A percentile compares a stretch with the other conserved stretches of the same genome.
Evolutionary conservation across 2,888 invertebrate genomes (phyloP).

Genomic region (Pandemis cinnamomeana): DNA sequence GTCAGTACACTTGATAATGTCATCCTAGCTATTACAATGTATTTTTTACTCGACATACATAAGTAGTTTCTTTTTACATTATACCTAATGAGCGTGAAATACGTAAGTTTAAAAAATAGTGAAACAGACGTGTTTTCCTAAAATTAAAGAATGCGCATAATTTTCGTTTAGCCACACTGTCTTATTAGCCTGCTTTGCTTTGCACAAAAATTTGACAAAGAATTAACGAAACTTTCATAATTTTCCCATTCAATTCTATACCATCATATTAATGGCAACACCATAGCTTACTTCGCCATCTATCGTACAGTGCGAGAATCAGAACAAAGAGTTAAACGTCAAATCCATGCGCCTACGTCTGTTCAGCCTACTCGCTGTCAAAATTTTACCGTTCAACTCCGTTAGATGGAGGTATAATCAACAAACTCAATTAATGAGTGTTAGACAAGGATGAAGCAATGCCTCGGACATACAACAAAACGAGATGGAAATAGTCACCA

Average conservation of each 20-base stretch:
- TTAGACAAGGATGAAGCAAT: constrained; percentile 57
- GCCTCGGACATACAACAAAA: constrained; percentile 11
- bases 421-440: constrained; percentile 57
- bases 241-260: neutral
- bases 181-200: too few relatives aligned
- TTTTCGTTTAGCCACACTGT: too few relatives aligned
- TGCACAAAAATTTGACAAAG: too few relatives aligned
- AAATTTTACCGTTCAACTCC: constrained; percentile 23
- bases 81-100: too few relatives aligned
- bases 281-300: constrained; percentile 15
- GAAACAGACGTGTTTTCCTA: too few relatives aligned
- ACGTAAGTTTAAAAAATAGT: too few relatives aligned
- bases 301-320: constrained; percentile 41
- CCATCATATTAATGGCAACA: neutral
- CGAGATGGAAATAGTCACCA: constrained; percentile 50
- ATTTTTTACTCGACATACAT: too few relatives aligned
- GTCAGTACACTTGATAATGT: too few relatives aligned
- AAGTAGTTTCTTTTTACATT: too few relatives aligned
- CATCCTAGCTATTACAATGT: too few relatives aligned
- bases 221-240: neutral
- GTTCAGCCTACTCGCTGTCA: neutral
- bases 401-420: constrained; percentile 63
- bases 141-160: too few relatives aligned
- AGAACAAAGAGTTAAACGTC: constrained; percentile 19
- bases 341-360: constrained; percentile 33